These are phyloP conservation scores for Synanthedon tipuliformis DNA, from an alignment of 2,888 invertebrate genomes.

Conservation along the genomic window DNA sequence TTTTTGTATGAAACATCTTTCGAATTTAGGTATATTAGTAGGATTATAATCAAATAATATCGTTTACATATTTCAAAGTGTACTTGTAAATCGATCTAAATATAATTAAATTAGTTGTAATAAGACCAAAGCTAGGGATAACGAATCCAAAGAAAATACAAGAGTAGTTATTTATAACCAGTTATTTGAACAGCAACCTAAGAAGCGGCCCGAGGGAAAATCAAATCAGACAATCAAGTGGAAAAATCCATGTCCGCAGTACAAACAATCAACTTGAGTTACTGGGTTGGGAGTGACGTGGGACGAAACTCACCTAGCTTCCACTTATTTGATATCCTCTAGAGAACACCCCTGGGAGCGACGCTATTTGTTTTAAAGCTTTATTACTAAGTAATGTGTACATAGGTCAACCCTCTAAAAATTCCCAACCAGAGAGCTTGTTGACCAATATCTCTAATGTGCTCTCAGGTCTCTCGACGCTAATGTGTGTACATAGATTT, in stretches of 20 bases:
- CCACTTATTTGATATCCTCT: slow-evolving; percentile 46
- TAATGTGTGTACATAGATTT: neutral
- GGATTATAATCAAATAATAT: no score
- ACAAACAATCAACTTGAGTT: slow-evolving; percentile 69
- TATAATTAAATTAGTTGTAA: no score
- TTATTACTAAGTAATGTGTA: slow-evolving; percentile 70
- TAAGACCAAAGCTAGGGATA: neutral
- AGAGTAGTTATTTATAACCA: slow-evolving; percentile 1
- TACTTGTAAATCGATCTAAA: no score
- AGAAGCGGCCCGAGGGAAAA: slow-evolving; percentile 46
- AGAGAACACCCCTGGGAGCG: slow-evolving; percentile 33
- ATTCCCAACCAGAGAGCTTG: slow-evolving; percentile 29
- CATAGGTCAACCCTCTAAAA: slow-evolving; percentile 68
- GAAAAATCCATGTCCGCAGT: slow-evolving; percentile 65
- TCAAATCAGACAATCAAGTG: slow-evolving; percentile 71
- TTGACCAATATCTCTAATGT: slow-evolving; percentile 64
- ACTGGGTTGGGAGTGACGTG: slow-evolving; percentile 50
- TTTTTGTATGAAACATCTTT: no score
- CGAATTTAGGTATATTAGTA: no score
- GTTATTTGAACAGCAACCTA: slow-evolving; percentile 36
- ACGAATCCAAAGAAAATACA: neutral
- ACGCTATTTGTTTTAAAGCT: slow-evolving; percentile 67
- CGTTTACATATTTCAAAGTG: no score
- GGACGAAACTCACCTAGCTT: slow-evolving; percentile 30
- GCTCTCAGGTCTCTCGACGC: slow-evolving; percentile 2